Evolutionary conservation across 2,113 vertebrate species (phyloP).

Genomic region (Neolamprologus sp.): DNA sequence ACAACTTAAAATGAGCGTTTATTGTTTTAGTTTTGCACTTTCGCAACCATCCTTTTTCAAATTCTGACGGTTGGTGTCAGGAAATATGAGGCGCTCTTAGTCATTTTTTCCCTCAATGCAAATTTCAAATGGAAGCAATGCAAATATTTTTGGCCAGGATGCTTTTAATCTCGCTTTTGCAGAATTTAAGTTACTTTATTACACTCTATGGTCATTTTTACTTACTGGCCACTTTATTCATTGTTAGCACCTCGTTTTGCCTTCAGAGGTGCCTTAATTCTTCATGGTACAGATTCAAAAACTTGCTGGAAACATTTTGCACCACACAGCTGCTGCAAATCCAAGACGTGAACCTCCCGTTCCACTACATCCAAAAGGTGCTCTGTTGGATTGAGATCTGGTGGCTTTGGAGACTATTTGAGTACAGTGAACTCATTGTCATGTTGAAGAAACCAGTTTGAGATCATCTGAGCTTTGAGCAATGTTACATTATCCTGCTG

Average conservation of each 20-base stretch:
- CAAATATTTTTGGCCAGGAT: neutral
- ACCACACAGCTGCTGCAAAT: neutral
- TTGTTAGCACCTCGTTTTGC: neutral
- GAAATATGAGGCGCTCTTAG: neutral
- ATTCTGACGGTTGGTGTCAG: neutral
- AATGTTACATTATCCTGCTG: neutral
- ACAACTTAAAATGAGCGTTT: neutral
- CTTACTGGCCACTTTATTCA: neutral
- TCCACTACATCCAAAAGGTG: neutral
- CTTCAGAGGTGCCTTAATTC: neutral
- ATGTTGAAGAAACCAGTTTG: neutral
- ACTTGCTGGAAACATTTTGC: neutral
- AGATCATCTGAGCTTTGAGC: neutral
- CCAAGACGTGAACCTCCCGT: fast-evolving
- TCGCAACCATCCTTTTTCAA: neutral
- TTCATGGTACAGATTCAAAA: neutral
- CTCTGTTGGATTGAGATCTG: neutral
- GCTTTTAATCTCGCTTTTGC: neutral
- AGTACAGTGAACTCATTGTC: neutral
- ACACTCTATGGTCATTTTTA: neutral
- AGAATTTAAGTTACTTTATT: neutral
- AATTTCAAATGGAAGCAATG: neutral
- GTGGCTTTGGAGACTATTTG: neutral
- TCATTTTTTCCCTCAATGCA: neutral
- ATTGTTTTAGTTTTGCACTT: neutral